Percentiles rank a stretch among this genome's conserved stretches.
These are phyloP conservation scores for Abrostola triplasia DNA, from an alignment of 2,888 invertebrate genomes.

Conservation along the genomic window DNA sequence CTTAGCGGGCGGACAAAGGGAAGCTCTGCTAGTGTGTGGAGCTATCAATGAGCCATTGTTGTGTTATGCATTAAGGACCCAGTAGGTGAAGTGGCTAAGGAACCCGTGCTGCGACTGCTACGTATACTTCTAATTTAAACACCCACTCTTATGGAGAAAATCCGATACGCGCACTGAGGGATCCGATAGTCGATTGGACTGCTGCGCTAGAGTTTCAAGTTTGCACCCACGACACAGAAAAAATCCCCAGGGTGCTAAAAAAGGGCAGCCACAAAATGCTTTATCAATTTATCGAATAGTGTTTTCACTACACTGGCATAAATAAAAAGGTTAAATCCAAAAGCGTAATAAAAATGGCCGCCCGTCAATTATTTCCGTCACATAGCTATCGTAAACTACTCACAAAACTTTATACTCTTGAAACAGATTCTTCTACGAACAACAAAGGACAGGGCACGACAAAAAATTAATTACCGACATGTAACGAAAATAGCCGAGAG, in stretches of 20 bases:
- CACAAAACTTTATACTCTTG: constrained; percentile 41
- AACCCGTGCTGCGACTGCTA: not conserved
- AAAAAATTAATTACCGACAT: constrained; percentile 81
- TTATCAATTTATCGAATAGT: too few species aligned
- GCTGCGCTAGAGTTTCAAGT: too few species aligned
- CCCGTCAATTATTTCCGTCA: constrained; percentile 8
- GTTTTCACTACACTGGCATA: not conserved
- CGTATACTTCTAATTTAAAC: too few species aligned
- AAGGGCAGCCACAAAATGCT: too few species aligned
- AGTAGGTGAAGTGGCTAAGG: not conserved
- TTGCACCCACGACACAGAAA: too few species aligned
- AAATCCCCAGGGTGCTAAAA: too few species aligned
- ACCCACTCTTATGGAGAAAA: too few species aligned
- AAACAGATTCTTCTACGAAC: constrained; percentile 58
- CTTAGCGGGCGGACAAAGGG: constrained; percentile 32
- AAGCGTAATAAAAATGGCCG: constrained; percentile 1
- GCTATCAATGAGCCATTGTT: constrained; percentile 12
- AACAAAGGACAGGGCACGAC: constrained; percentile 75
- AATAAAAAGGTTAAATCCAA: not conserved
- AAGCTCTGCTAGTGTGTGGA: constrained; percentile 19
- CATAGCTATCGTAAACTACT: constrained; percentile 38
- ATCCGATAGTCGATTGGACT: too few species aligned
- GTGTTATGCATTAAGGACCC: not conserved
- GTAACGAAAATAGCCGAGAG: constrained; percentile 74
- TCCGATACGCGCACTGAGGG: too few species aligned